Conservation (phyloP, 2,888 invertebrate species). For the Latrodectus elegans region DNA sequence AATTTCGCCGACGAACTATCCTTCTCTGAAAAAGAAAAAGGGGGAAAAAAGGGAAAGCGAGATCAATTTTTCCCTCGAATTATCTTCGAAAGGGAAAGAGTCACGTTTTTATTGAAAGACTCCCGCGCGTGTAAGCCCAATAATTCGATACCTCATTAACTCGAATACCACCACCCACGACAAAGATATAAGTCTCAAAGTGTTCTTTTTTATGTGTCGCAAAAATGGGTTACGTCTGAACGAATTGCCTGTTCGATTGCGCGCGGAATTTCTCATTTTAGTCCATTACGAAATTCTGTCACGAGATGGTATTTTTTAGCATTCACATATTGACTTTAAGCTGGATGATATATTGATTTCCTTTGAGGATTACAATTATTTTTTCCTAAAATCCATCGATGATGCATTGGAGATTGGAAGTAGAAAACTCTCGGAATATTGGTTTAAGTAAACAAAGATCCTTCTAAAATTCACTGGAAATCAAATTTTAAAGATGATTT, state of each 20-base stretch:
- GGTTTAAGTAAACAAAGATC: too few species aligned
- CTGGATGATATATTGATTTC: too few species aligned
- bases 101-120: constrained; percentile 5
- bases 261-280: not conserved
- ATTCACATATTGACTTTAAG: too few species aligned
- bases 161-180: not conserved
- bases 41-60: not conserved
- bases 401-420: too few species aligned
- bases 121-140: constrained; percentile 1
- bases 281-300: not conserved
- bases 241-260: not conserved
- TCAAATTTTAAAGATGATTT: too few species aligned
- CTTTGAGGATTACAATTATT: too few species aligned
- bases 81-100: constrained; percentile 1
- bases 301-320: not conserved
- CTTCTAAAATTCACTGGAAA: too few species aligned
- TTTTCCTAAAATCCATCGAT: too few species aligned
- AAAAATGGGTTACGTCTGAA: not conserved
- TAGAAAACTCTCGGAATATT: too few species aligned
- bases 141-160: constrained; percentile 5
- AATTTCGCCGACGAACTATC: constrained; percentile 1
- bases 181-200: not conserved
- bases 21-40: not conserved
- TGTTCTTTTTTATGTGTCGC: not conserved
- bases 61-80: constrained; percentile 2